phyloP scores from a whole-genome alignment of 2,888 invertebrate genomes.

The Panzeria rudis region DNA sequence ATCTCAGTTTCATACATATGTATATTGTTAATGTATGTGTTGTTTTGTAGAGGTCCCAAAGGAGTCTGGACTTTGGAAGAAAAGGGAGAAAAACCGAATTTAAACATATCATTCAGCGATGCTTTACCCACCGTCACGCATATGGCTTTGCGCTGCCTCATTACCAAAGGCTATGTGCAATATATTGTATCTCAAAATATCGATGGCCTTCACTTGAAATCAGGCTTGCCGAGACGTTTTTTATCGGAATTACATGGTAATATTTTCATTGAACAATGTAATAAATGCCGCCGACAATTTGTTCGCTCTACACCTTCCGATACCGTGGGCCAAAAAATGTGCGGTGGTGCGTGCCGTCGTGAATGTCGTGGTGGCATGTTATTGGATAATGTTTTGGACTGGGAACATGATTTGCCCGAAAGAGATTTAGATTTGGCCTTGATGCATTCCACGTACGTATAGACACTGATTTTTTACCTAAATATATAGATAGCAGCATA shows the following conservation, averaged over 20 bases:
- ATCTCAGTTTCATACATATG: not conserved
- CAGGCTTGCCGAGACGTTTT: slow-evolving; percentile 91
- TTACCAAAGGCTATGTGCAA: slow-evolving; percentile 89
- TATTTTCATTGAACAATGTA: slow-evolving; percentile 97
- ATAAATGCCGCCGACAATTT: slow-evolving; percentile 93
- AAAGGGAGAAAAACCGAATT: slow-evolving; percentile 92
- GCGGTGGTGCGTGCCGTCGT: slow-evolving; percentile 89
- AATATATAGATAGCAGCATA: no score
- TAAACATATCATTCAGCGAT: slow-evolving; percentile 94
- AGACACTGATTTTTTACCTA: not conserved
- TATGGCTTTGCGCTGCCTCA: slow-evolving; percentile 92
- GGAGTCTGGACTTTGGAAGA: slow-evolving; percentile 97
- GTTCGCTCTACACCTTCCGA: slow-evolving; percentile 90
- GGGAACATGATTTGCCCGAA: slow-evolving; percentile 97
- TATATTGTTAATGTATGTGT: no score
- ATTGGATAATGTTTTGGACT: slow-evolving; percentile 96
- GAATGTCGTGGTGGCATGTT: slow-evolving; percentile 95
- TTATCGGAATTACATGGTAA: slow-evolving; percentile 98
- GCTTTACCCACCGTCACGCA: slow-evolving; percentile 97
- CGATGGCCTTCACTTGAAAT: slow-evolving; percentile 97
- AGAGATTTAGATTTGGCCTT: slow-evolving; percentile 93
- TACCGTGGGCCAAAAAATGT: slow-evolving; percentile 91
- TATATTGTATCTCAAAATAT: slow-evolving; percentile 98
- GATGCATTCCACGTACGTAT: slow-evolving; percentile 88
- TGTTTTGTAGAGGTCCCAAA: slow-evolving; percentile 80